Base-by-base conservation (phyloP, 2,888 invertebrate genomes). In the Neoaliturus tenellus region DNA sequence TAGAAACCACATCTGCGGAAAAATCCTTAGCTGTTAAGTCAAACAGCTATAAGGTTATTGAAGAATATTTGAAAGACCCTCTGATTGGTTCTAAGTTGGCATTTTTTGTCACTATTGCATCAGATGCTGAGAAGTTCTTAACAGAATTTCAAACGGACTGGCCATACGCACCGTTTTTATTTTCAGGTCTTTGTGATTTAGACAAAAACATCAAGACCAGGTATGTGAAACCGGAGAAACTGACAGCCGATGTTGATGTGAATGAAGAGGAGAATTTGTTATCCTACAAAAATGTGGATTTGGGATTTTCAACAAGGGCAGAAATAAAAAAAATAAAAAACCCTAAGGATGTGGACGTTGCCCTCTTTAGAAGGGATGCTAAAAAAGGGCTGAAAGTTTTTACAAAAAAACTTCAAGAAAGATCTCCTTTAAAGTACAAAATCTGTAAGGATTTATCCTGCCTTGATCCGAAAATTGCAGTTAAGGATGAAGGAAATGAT, bases 61-160 rank as follows among this genome's bases (percentile, higher is more conserved):
- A 75, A 39, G 44, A 39, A 39, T 39, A 44, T 25, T 44, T 75
- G 75, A 75, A 75, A 23, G 75, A 75, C 44, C 75, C 75, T 41
- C 41, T 75, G n/a, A n/a, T 75, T 20, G 75, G 75, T 14, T 35
- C 75, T 10, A 75, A 75, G 35, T n/a, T 75, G 44, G 75, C 75
- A 10, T 75, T 75, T 39, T 75, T 75, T 48, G 35, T 5, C 6
- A 75, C 75, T 5, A 4, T 75, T 5, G 75, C 75, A 41, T 41
- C 39, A 23, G 75, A 75, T n/a, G 44, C 75, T 5, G 75, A 75
- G 25, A n/a, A n/a, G 5, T 75, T 75, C 23, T 48, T 75, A n/a
- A 75, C 2, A 25, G 75, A 75, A 41, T 75, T 75, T 41, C 75
- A 75, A 35, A 75, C 75, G 5, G 44, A 75, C 20, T 75, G 75